Percentiles rank a stretch among this genome's conserved stretches.
Conservation (phyloP, 2,113 vertebrate genomes). For the Microtus pennsylvanicus region DNA sequence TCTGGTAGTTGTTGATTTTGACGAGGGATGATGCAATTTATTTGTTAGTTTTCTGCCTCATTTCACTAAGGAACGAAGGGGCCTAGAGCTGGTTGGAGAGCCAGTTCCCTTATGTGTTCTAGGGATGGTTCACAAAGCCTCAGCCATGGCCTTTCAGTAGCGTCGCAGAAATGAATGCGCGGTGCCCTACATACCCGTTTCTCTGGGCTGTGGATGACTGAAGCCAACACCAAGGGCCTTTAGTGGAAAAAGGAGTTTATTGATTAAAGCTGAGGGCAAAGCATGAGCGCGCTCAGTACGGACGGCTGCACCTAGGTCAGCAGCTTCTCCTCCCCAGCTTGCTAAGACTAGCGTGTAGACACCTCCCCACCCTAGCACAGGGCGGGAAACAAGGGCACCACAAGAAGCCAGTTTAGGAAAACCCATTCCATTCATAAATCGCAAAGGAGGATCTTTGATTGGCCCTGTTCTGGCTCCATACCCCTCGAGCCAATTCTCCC, state of each 20-base stretch:
- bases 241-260: neutral
- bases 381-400: neutral
- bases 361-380: neutral
- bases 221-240: neutral
- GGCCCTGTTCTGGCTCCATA: neutral
- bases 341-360: neutral
- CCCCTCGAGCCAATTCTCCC: constrained; percentile 28
- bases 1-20: constrained; percentile 60
- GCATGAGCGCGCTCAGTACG: neutral
- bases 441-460: constrained; percentile 47
- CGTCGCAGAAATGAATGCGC: neutral
- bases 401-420: neutral
- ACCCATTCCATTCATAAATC: neutral
- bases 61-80: constrained; percentile 51
- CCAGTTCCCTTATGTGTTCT: constrained; percentile 32
- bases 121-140: neutral
- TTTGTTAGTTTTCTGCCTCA: constrained; percentile 66
- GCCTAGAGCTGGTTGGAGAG: neutral
- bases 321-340: neutral
- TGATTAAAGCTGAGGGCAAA: neutral
- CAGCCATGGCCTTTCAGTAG: neutral
- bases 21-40: constrained; percentile 47
- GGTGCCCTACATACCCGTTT: neutral
- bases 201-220: neutral
- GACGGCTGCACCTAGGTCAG: neutral